Conservation (phyloP, 1,140 invertebrate species). For the Drosophila lacteicornis region DNA sequence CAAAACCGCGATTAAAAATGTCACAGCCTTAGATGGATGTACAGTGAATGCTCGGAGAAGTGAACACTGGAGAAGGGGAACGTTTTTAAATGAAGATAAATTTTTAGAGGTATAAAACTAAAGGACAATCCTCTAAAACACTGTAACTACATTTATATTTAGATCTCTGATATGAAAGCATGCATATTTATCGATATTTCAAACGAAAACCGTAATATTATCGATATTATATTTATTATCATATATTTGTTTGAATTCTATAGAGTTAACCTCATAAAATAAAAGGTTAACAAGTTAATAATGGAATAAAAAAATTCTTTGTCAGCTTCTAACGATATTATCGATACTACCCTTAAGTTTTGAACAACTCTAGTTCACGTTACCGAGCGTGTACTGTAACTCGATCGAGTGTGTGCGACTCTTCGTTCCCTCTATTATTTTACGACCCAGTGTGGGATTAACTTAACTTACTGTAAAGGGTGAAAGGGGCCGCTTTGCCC, state of each 20-base stretch:
- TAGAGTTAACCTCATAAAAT: too few species aligned
- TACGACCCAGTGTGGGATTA: conserved; percentile 68
- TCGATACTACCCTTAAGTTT: too few species aligned
- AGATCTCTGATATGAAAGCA: too few species aligned
- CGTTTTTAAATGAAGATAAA: background rate
- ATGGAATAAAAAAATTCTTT: background rate
- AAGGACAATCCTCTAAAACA: background rate
- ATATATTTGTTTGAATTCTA: too few species aligned
- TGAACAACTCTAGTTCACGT: background rate
- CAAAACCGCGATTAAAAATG: conserved; percentile 74
- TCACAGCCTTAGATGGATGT: conserved; percentile 72
- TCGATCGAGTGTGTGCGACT: conserved; percentile 4
- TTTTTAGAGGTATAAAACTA: too few species aligned
- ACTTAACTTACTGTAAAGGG: conserved; percentile 21
- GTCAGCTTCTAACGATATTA: too few species aligned
- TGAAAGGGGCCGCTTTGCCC: conserved; percentile 34
- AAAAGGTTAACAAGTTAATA: too few species aligned
- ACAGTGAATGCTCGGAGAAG: background rate
- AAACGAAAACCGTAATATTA: background rate
- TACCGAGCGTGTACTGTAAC: background rate
- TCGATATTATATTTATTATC: too few species aligned
- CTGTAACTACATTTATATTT: too few species aligned
- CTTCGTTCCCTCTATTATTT: conserved; percentile 49
- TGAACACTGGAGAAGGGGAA: background rate
- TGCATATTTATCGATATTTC: background rate